Evolutionary conservation across 2,113 vertebrate genomes (phyloP), one percentile per base, ranked within the genome.

Genomic region (Ranitomeya variabilis): DNA sequence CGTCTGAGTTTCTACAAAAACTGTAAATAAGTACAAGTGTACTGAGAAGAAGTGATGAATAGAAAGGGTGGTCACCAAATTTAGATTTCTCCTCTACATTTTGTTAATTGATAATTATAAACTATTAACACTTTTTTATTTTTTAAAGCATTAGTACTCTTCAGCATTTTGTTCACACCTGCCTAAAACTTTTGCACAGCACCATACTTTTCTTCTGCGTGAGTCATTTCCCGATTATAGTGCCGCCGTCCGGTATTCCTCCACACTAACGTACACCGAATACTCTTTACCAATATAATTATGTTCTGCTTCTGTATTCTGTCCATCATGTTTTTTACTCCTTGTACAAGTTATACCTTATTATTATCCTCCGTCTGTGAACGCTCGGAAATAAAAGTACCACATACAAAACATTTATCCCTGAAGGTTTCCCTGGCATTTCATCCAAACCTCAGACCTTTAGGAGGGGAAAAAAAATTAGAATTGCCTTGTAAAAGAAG

Each of bases 381-480:
- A 26, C 78, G 3, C 51, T 6, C 2, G 21, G 78, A 80, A 18
- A 8, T 80, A 4, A 64, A 64, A n/a, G 80, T 52, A 18, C 57
- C 78, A 3, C 12, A 23, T 26, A 57, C 16, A 37, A 62, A 83
- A 55, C 82, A 67, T 21, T 55, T 15, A 51, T 55, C 82, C 82
- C 45, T 52, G 60, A 83, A 64, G 62, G 52, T 16, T 37, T 57
- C n/a, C 37, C 51, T 85, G 83, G 52, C 83, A 85, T 85, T 85
- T 85, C 67, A 85, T 26, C 14, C 23, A 59, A 73, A 69, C 14
- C 71, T 69, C 52, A 83, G 82, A 84, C 82, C 82, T 84, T 84
- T 84, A 23, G 5, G 18, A 57, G 67, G 59, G 26, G 26, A 31
- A 83, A 85, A 16, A 11, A 73, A 85, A 85, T 85, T 84, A 55